Conservation (phyloP, 2,888 invertebrate genomes). For the Cryptus viduatorius region DNA sequence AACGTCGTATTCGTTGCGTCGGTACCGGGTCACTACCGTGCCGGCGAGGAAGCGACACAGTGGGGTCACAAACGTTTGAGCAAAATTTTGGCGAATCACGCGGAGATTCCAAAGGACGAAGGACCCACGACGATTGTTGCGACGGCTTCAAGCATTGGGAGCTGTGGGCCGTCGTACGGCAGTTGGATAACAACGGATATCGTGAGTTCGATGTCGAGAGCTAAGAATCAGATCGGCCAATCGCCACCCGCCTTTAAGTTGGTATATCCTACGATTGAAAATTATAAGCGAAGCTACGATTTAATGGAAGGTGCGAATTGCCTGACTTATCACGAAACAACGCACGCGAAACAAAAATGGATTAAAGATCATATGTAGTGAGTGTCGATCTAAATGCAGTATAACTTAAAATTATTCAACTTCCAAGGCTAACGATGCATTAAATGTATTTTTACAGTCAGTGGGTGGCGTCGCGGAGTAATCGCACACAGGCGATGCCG, state of each 20-base stretch:
- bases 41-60: slow-evolving; percentile 85
- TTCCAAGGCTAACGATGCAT: background rate
- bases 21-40: slow-evolving; percentile 91
- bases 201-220: slow-evolving; percentile 87
- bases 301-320: slow-evolving; percentile 94
- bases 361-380: slow-evolving; percentile 91
- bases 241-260: slow-evolving; percentile 86
- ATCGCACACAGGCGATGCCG: slow-evolving; percentile 95
- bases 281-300: slow-evolving; percentile 94
- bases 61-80: slow-evolving; percentile 88
- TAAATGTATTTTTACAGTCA: slow-evolving; percentile 86
- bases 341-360: slow-evolving; percentile 94
- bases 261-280: slow-evolving; percentile 92
- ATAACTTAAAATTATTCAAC: slow-evolving; percentile 39
- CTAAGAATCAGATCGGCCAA: slow-evolving; percentile 85
- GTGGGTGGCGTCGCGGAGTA: slow-evolving; percentile 91
- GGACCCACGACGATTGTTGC: slow-evolving; percentile 90
- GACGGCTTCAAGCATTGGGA: slow-evolving; percentile 97
- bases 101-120: slow-evolving; percentile 85
- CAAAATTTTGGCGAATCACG: slow-evolving; percentile 88
- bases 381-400: slow-evolving; percentile 81
- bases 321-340: slow-evolving; percentile 92
- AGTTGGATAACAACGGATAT: slow-evolving; percentile 93
- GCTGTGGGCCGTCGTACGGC: slow-evolving; percentile 89
- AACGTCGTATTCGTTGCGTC: slow-evolving; percentile 95